Evolutionary conservation across 2,888 invertebrate species (phyloP).

Genomic region (Xylota sylvarum): DNA sequence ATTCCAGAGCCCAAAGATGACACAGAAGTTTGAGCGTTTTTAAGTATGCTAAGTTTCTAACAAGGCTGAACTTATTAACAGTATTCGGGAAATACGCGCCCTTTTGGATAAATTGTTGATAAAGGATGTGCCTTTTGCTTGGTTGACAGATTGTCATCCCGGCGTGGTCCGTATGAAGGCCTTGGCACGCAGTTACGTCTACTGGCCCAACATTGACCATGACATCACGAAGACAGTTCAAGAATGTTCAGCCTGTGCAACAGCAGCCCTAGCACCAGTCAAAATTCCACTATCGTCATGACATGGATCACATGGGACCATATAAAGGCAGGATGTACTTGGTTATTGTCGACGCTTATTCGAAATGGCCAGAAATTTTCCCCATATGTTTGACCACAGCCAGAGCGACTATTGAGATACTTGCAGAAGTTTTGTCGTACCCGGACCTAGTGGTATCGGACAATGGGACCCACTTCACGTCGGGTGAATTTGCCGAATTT

Average conservation of each 20-base stretch:
- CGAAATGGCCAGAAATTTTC: conserved; percentile 13
- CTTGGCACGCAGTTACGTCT: not conserved
- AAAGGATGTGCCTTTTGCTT: too few relatives aligned
- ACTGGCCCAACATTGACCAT: conserved; percentile 2
- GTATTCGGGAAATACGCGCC: too few relatives aligned
- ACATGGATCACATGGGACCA: not conserved
- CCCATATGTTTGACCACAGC: not conserved
- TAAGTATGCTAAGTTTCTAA: too few relatives aligned
- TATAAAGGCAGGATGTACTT: conserved; percentile 9
- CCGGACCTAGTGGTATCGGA: conserved; percentile 50
- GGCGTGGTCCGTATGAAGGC: not conserved
- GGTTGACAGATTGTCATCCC: too few relatives aligned
- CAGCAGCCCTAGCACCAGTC: not conserved
- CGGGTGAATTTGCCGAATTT: conserved; percentile 21
- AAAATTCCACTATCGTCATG: not conserved
- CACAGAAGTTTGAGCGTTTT: too few relatives aligned
- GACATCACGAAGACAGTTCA: not conserved
- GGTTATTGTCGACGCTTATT: not conserved
- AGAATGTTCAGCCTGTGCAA: conserved; percentile 5
- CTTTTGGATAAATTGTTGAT: too few relatives aligned
- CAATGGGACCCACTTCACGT: conserved; percentile 10
- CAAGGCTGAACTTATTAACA: too few relatives aligned
- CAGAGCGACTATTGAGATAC: not conserved
- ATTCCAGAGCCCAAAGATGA: too few relatives aligned
- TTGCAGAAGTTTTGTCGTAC: conserved; percentile 13